Conservation (phyloP, 2,888 invertebrate genomes). For the Epicampocera succincta region DNA sequence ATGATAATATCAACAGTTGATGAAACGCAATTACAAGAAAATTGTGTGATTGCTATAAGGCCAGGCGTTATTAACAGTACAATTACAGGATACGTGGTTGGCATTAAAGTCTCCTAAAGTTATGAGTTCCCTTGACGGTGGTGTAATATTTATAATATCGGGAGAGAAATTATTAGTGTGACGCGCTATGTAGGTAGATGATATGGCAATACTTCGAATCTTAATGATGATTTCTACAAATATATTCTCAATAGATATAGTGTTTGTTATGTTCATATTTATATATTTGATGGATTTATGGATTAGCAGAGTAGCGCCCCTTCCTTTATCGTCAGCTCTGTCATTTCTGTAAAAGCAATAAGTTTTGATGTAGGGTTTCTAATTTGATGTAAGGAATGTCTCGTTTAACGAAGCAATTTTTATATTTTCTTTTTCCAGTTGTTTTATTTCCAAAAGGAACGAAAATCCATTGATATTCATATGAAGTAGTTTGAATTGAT, state of each 20-base stretch:
- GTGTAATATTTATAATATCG: conserved; percentile 4
- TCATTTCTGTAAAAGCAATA: conserved; percentile 5
- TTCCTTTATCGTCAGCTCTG: background rate
- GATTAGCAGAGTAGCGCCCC: conserved; percentile 3
- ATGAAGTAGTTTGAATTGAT: conserved; percentile 18
- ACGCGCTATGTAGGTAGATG: background rate
- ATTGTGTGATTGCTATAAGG: too few relatives aligned
- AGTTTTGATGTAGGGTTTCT: too few relatives aligned
- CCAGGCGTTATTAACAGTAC: conserved; percentile 1
- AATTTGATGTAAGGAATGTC: too few relatives aligned
- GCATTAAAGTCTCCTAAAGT: conserved; percentile 20
- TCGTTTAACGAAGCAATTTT: background rate
- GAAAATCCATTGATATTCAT: conserved; percentile 20
- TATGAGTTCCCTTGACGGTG: conserved; percentile 26
- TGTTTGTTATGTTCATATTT: background rate
- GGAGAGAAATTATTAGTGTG: conserved; percentile 13
- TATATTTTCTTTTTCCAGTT: conserved; percentile 4
- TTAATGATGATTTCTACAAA: conserved; percentile 29
- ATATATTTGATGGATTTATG: conserved; percentile 18
- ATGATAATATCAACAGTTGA: too few relatives aligned
- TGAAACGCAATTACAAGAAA: too few relatives aligned
- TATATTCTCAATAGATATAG: conserved; percentile 31
- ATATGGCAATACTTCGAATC: conserved; percentile 7
- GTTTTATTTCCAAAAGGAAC: conserved; percentile 1
- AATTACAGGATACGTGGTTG: conserved; percentile 19